Evolutionary conservation across 2,797 vertebrate species (phyloP).

Genomic region (Premnoplex brunnescens): DNA sequence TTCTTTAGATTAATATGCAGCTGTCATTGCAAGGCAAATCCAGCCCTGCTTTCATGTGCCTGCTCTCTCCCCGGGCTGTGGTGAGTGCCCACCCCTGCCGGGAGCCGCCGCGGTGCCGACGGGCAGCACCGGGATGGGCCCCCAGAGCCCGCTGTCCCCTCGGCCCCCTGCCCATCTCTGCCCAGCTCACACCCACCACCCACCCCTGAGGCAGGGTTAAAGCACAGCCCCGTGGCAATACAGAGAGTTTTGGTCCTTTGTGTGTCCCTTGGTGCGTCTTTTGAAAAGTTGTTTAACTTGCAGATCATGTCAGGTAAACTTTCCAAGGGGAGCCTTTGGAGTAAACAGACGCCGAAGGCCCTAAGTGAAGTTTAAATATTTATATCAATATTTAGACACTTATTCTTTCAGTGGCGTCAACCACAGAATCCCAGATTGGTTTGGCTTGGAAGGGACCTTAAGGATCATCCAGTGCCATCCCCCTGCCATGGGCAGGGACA

Average conservation of each 20-base stretch:
- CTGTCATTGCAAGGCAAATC: slow-evolving; percentile 94
- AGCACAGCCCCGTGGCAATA: background rate
- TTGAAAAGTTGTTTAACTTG: slow-evolving; percentile 62
- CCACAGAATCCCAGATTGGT: background rate
- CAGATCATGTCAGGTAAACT: slow-evolving; percentile 43
- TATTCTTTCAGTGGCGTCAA: background rate
- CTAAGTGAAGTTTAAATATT: slow-evolving; percentile 2
- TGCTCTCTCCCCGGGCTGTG: slow-evolving; percentile 87
- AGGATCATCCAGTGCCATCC: background rate
- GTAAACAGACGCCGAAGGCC: slow-evolving; percentile 36
- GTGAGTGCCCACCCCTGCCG: slow-evolving; percentile 69
- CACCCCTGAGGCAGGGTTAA: background rate
- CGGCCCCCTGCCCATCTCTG: background rate
- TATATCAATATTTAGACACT: background rate
- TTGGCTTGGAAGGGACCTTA: background rate
- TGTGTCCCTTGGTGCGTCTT: background rate
- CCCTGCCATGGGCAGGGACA: background rate
- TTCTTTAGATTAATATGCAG: slow-evolving; percentile 99
- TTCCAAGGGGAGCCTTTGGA: slow-evolving; percentile 33
- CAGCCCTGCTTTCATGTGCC: slow-evolving; percentile 91
- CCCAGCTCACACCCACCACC: accelerated
- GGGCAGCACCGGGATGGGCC: background rate
- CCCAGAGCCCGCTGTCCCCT: background rate
- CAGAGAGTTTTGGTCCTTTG: background rate
- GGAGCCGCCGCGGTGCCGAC: background rate